These are phyloP conservation scores for Macrophya annulata DNA, from an alignment of 2,888 invertebrate genomes.

Conservation along the genomic window DNA sequence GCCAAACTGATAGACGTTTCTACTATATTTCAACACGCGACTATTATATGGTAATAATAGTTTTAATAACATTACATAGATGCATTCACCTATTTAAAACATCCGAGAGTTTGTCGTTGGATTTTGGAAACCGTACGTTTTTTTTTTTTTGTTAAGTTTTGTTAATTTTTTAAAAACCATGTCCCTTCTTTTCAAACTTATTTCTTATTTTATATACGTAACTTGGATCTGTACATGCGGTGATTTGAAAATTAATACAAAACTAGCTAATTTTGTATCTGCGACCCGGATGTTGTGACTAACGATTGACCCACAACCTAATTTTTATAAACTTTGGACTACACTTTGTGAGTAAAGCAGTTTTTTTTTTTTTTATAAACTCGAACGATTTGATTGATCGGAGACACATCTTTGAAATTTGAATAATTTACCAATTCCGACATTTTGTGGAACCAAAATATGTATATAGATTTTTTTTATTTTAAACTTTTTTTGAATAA, in stretches of 20 bases:
- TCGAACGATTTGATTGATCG: not conserved
- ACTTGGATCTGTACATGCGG: too few relatives aligned
- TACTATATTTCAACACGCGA: not conserved
- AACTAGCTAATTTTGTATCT: not conserved
- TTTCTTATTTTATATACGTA: too few relatives aligned
- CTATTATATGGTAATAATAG: not conserved
- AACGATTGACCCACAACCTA: constrained; percentile 2
- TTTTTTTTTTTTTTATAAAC: not conserved
- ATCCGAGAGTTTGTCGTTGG: not conserved
- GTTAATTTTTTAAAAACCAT: too few relatives aligned
- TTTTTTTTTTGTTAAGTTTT: too few relatives aligned
- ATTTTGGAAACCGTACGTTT: not conserved
- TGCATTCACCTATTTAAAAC: not conserved
- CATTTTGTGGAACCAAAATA: not conserved
- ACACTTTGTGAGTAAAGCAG: not conserved
- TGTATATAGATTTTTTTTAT: too few relatives aligned
- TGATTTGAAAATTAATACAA: not conserved
- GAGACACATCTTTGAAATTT: not conserved
- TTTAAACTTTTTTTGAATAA: not conserved
- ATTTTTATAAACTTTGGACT: not conserved
- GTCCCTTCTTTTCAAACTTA: too few relatives aligned
- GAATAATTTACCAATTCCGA: not conserved
- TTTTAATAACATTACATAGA: not conserved
- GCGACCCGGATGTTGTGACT: constrained; percentile 3
- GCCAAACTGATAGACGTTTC: constrained; percentile 18